Conservation (phyloP, 2,888 invertebrate species). For the Nesidiocoris tenuis region DNA sequence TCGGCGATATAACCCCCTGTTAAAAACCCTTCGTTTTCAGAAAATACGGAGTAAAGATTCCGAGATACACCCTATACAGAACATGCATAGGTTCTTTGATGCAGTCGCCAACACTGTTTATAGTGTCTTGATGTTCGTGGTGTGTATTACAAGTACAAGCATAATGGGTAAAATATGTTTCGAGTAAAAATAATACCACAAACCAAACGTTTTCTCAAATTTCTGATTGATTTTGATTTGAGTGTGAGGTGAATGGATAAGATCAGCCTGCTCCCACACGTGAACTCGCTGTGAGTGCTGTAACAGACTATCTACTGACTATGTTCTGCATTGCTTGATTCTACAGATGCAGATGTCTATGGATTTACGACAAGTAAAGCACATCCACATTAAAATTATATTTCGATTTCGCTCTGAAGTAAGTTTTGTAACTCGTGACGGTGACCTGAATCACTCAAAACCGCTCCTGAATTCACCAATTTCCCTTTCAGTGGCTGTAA, state of each 20-base stretch:
- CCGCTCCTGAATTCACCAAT: background rate
- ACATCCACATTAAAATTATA: conserved; percentile 17
- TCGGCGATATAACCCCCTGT: no score
- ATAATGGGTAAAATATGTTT: background rate
- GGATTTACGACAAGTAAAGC: conserved; percentile 37
- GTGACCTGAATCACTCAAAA: background rate
- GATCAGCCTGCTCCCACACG: conserved; percentile 29
- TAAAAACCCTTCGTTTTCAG: no score
- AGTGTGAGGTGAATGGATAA: background rate
- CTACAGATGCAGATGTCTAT: conserved; percentile 38
- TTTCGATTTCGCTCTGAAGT: background rate
- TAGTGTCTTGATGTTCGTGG: no score
- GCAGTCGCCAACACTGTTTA: background rate
- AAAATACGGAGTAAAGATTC: no score
- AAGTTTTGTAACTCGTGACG: conserved; percentile 16
- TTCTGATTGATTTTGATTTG: background rate
- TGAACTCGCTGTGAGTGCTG: conserved; percentile 32
- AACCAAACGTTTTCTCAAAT: background rate
- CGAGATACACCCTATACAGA: no score
- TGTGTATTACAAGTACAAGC: background rate
- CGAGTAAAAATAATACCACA: background rate
- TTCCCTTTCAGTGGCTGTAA: conserved; percentile 21
- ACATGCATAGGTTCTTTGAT: background rate
- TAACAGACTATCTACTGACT: conserved; percentile 30
- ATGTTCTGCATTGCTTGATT: conserved; percentile 36